Base-by-base conservation (phyloP, 2,113 vertebrate species). In the Actinemys pallida region DNA sequence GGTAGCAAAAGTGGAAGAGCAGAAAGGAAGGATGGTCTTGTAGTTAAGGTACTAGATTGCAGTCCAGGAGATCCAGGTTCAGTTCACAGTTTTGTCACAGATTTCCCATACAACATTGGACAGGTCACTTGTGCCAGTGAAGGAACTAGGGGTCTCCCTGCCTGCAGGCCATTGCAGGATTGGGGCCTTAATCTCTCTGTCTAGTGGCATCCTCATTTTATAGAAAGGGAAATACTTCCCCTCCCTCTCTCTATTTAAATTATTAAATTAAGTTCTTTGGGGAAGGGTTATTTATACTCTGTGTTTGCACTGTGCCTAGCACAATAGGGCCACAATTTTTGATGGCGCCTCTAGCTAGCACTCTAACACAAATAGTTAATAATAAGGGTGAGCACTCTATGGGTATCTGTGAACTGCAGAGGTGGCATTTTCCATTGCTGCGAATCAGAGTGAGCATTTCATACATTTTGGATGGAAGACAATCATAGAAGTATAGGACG, bases 1-100 rank as follows among this genome's bases (percentile, higher is more conserved):
- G 83, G 12, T 62, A 54, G 35, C 22, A n/a, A 0, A 1, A 81
- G 4, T 5, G 2, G 4, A 72, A 72, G 35, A 12, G 56, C 6
- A 53, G 27, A 72, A 86, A 59, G 47, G 14, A 84, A 72, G 25
- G 4, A 59, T 13, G 39, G 25, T 78, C 39, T 76, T 76, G 39
- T 76, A 45, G 7, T 56, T 5, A 88, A 49, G 29, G 54, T 20
- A 16, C 52, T 85, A 47, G 42, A 65, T 24, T 75, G 79, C 49
- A 83, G 0, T 35, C 20, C 53, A 82, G 27, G 31, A 88, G 90
- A 83, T 2, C n/a, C 24, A 78, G 42, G 13, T 78, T 47, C 22
- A 45, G 6, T 78, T 78, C 75, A 45, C 25, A 78, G 4, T 47
- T 78, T 45, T 45, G 12, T 78, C 42, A 47, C 42, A 78, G 75